phyloP scores from a whole-genome alignment of 2,888 invertebrate species.

The Sepiola atlantica region DNA sequence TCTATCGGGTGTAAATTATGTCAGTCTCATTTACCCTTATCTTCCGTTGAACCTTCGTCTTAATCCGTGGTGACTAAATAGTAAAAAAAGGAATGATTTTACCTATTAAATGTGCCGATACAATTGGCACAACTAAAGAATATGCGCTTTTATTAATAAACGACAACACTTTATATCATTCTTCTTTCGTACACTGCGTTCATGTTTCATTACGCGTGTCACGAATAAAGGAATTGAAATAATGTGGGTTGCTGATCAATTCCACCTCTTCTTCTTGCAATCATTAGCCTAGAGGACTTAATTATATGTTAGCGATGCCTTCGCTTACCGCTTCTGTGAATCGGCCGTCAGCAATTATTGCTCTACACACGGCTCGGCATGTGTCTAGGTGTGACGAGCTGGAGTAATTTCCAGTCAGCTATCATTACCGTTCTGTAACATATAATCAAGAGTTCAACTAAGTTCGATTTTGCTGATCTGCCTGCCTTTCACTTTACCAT shows the following conservation, averaged over 20 bases:
- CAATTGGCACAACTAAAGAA: too few species aligned
- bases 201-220: not conserved
- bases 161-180: not conserved
- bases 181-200: not conserved
- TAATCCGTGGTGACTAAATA: too few species aligned
- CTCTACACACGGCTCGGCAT: not conserved
- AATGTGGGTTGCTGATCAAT: not conserved
- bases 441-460: conserved; percentile 32
- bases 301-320: not conserved
- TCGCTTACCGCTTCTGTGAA: not conserved
- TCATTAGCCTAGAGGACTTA: conserved; percentile 11
- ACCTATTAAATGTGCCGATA: too few species aligned
- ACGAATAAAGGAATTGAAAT: not conserved
- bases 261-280: not conserved
- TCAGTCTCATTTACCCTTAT: too few species aligned
- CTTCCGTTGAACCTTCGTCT: too few species aligned
- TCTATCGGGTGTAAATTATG: too few species aligned
- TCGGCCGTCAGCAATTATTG: conserved; percentile 4
- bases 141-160: not conserved
- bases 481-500: not conserved
- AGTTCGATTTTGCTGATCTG: not conserved
- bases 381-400: not conserved
- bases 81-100: too few species aligned
- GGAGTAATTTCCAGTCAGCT: not conserved
- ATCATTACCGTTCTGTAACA: not conserved